phyloP scores from a whole-genome alignment of 2,797 vertebrate genomes.

The Aphelocoma californica region DNA sequence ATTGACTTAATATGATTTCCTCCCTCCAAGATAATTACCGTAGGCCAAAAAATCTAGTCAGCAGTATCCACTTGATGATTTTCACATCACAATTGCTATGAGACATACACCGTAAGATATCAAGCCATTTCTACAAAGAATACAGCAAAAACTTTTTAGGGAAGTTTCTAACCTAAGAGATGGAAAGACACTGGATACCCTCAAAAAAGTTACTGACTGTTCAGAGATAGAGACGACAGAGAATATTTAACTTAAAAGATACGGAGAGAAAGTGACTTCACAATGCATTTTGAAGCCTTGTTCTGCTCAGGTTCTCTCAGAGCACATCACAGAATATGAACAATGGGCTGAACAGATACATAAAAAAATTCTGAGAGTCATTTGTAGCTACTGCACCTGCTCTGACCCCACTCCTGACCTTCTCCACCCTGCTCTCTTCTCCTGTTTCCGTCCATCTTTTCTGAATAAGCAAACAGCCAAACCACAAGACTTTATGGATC shows the following conservation, averaged over 20 bases:
- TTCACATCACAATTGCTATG: background rate
- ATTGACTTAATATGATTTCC: background rate
- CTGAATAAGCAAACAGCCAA: background rate
- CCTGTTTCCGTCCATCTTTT: background rate
- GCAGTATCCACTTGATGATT: background rate
- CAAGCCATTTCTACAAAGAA: background rate
- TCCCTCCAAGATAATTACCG: background rate
- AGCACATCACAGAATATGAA: background rate
- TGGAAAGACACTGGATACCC: fast-evolving
- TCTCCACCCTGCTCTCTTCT: background rate
- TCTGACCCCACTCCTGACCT: background rate
- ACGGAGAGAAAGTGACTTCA: background rate
- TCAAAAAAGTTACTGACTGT: background rate
- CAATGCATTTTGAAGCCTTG: background rate
- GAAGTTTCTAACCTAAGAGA: background rate
- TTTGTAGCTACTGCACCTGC: background rate
- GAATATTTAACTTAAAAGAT: background rate
- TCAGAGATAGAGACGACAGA: background rate
- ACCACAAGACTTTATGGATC: background rate
- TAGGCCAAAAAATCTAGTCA: background rate
- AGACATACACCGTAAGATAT: background rate
- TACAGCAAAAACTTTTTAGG: background rate
- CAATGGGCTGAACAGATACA: background rate
- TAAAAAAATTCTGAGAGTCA: background rate
- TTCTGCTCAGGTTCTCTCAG: background rate